Percentiles rank a stretch among this genome's conserved stretches.
Conservation (phyloP, 2,113 vertebrate species). For the Lagopus leucura region DNA sequence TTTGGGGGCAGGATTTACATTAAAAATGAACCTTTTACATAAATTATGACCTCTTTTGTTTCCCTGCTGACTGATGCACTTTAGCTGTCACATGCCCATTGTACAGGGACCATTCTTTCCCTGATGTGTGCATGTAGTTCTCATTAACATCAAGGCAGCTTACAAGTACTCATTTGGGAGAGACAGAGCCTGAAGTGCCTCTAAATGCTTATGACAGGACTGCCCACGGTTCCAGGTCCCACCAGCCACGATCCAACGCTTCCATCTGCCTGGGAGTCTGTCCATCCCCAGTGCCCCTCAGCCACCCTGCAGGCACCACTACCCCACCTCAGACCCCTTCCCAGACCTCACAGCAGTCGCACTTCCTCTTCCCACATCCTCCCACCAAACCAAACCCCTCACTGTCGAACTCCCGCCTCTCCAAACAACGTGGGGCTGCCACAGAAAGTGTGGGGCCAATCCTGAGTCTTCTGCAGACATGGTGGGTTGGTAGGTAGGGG, state of each 20-base stretch:
- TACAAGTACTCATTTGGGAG: constrained; percentile 55
- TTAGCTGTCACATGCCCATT: constrained; percentile 76
- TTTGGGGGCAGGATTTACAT: constrained; percentile 73
- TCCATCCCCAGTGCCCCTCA: not conserved
- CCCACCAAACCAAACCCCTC: not conserved
- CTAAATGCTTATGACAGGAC: constrained; percentile 49
- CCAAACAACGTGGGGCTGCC: not conserved
- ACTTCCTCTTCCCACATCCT: not conserved
- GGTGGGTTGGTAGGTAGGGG: not conserved
- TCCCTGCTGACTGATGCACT: constrained; percentile 75
- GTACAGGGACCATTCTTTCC: constrained; percentile 67
- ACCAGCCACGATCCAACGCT: not conserved
- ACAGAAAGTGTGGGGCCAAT: not conserved
- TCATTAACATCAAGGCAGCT: constrained; percentile 67
- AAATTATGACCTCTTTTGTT: constrained; percentile 80
- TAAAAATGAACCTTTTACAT: constrained; percentile 77
- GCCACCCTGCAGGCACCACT: not conserved
- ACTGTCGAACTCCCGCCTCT: not conserved
- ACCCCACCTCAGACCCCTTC: not conserved
- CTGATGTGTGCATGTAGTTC: constrained; percentile 54
- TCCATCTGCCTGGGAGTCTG: not conserved
- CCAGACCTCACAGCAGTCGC: accelerated
- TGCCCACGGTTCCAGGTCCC: constrained; percentile 21
- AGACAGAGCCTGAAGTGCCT: constrained; percentile 44
- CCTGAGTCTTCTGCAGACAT: not conserved